Evolutionary conservation across 1,140 invertebrate species (phyloP).

Genomic region (Metaphire vulgaris): DNA sequence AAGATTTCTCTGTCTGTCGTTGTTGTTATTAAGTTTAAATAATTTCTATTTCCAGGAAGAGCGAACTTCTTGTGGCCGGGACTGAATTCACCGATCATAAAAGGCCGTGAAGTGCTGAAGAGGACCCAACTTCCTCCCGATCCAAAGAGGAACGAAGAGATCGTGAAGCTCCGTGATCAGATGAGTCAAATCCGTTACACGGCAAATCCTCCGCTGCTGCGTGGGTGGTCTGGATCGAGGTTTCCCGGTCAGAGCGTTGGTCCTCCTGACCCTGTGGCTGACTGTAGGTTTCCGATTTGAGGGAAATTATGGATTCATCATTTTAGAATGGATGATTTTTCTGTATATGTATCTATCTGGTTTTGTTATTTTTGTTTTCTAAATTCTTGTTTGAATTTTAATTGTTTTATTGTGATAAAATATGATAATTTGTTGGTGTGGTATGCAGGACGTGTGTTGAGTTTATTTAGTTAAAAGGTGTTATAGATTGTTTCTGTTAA

Average conservation of each 20-base stretch:
- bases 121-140: constrained; percentile 66
- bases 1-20: no score
- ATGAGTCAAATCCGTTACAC: constrained; percentile 57
- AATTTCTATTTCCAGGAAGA: constrained; percentile 56
- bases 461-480: no score
- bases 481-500: constrained; percentile 25
- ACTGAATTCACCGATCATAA: constrained; percentile 72
- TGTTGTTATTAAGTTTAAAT: no score
- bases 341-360: no score
- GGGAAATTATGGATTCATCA: not conserved
- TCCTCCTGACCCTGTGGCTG: constrained; percentile 71
- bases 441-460: no score
- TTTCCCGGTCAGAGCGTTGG: constrained; percentile 78
- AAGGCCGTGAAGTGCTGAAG: constrained; percentile 67
- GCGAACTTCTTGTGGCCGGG: constrained; percentile 85
- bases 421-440: no score
- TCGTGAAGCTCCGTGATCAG: constrained; percentile 66
- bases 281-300: constrained; percentile 34
- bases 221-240: constrained; percentile 78
- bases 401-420: no score
- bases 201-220: constrained; percentile 69
- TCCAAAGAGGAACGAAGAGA: constrained; percentile 63
- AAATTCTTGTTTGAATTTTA: constrained; percentile 2
- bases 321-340: not conserved
- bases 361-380: constrained; percentile 15